Evolutionary conservation across 1,140 invertebrate genomes (phyloP).

Genomic region (Eubasilissa regina): DNA sequence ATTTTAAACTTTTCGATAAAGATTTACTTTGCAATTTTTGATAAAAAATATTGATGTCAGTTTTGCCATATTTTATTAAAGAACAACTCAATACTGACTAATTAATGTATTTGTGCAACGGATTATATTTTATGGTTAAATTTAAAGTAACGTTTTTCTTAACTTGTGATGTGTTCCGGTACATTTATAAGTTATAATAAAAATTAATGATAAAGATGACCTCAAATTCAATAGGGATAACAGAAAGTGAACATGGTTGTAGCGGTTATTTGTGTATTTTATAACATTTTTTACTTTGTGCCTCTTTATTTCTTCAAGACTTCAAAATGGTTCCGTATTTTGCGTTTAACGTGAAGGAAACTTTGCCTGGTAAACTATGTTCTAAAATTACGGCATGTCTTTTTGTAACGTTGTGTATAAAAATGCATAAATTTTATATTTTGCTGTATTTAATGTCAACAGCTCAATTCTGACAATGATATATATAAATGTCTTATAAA

Average conservation of each 20-base stretch:
- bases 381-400: no score
- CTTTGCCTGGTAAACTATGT: no score
- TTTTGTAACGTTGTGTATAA: background rate
- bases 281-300: background rate
- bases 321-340: no score
- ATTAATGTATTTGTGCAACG: slow-evolving; percentile 5
- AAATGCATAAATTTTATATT: no score
- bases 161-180: slow-evolving; percentile 23
- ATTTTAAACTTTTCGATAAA: slow-evolving; percentile 34
- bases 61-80: slow-evolving; percentile 15
- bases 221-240: slow-evolving; percentile 44
- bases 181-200: slow-evolving; percentile 32
- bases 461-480: slow-evolving; percentile 7
- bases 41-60: slow-evolving; percentile 30
- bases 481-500: no score
- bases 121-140: slow-evolving; percentile 17
- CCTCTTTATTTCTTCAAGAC: no score
- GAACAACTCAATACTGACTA: slow-evolving; percentile 14
- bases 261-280: slow-evolving; percentile 8
- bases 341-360: no score
- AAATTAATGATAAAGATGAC: slow-evolving; percentile 32
- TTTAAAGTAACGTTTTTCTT: slow-evolving; percentile 27
- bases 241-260: slow-evolving; percentile 13
- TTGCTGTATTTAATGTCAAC: slow-evolving; percentile 10
- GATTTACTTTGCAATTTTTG: slow-evolving; percentile 34